These are phyloP conservation scores for Otis tarda DNA, from an alignment of 2,113 vertebrate species.

Conservation along the genomic window DNA sequence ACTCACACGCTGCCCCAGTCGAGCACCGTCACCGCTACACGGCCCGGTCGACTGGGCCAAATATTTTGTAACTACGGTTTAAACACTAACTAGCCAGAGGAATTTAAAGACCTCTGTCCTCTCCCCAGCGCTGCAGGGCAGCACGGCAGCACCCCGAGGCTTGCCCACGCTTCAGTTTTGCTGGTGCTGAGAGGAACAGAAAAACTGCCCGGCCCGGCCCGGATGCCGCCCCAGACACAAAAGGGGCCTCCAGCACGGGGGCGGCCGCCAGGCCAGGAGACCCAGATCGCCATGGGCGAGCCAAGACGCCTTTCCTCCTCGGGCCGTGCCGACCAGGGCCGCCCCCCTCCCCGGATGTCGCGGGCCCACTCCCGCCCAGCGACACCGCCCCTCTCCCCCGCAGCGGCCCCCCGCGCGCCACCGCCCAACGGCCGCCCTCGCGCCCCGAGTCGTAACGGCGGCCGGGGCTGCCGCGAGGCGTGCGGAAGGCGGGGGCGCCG, in stretches of 20 bases:
- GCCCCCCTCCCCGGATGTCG: too few species aligned
- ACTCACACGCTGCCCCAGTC: rapidly evolving
- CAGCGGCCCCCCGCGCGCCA: too few species aligned
- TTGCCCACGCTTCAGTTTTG: neutral
- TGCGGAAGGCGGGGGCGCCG: neutral
- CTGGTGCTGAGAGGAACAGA: neutral
- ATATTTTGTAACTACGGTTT: rapidly evolving
- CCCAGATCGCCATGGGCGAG: rapidly evolving
- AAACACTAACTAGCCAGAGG: neutral
- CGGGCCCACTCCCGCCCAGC: neutral
- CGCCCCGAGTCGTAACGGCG: too few species aligned
- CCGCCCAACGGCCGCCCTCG: too few species aligned
- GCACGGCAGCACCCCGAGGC: neutral
- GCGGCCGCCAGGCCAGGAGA: rapidly evolving
- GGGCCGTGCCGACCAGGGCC: too few species aligned
- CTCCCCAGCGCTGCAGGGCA: too few species aligned
- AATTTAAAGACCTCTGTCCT: rapidly evolving
- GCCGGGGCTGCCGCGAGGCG: neutral
- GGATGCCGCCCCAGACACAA: too few species aligned
- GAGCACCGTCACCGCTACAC: rapidly evolving
- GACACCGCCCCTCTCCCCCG: neutral
- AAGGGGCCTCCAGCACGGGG: neutral
- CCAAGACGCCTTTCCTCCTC: neutral
- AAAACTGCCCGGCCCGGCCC: neutral
- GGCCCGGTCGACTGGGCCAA: neutral